phyloP scores from a whole-genome alignment of 2,888 invertebrate genomes.

The Drosophila multiciliata region DNA sequence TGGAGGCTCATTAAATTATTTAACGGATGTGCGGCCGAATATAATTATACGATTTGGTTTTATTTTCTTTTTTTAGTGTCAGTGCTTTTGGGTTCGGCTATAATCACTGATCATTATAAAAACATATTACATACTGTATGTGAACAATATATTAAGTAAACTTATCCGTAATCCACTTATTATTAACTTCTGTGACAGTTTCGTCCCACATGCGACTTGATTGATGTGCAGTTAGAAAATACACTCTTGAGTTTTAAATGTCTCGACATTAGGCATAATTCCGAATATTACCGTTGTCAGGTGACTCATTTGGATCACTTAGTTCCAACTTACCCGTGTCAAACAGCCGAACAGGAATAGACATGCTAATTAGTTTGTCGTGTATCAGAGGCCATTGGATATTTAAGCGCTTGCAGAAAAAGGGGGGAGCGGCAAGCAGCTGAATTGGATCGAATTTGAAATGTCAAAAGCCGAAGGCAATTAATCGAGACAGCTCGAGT shows the following conservation, averaged over 20 bases:
- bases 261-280: neutral
- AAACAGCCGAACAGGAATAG: slow-evolving; percentile 9
- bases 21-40: slow-evolving; percentile 51
- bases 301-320: neutral
- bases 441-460: neutral
- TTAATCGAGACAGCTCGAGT: neutral
- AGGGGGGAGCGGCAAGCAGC: slow-evolving; percentile 3
- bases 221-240: slow-evolving; percentile 38
- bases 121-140: slow-evolving; percentile 4
- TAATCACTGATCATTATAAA: slow-evolving; percentile 47
- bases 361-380: slow-evolving; percentile 52
- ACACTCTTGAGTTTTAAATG: slow-evolving; percentile 15
- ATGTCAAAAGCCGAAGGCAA: slow-evolving; percentile 24
- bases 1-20: slow-evolving; percentile 65
- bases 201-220: slow-evolving; percentile 3
- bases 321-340: slow-evolving; percentile 3
- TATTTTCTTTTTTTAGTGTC: neutral
- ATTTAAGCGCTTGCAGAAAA: slow-evolving; percentile 9
- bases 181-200: slow-evolving; percentile 4
- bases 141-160: neutral
- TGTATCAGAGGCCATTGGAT: slow-evolving; percentile 10
- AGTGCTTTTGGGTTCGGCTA: neutral
- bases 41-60: slow-evolving; percentile 21
- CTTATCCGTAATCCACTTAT: slow-evolving; percentile 21
- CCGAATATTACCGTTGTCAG: neutral